Conservation (phyloP, 1,140 invertebrate genomes). For the Ridgeia piscesae region DNA sequence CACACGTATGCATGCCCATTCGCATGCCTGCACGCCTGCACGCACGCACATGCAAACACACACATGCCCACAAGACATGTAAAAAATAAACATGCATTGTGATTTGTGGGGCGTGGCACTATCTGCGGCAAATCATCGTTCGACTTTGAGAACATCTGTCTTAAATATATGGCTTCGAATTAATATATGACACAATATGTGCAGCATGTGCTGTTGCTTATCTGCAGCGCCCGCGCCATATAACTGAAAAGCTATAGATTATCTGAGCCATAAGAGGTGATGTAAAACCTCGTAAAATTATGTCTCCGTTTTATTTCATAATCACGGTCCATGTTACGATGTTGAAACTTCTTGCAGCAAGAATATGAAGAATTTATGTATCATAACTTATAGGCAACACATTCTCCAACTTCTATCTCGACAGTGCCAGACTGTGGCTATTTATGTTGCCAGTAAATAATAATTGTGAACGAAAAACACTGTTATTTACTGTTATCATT, state of each 20-base stretch:
- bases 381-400: background rate
- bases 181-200: background rate
- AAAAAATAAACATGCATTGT: background rate
- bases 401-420: background rate
- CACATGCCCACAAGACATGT: too few species aligned
- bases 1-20: background rate
- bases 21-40: too few species aligned
- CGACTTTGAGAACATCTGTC: background rate
- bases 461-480: background rate
- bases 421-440: background rate
- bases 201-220: background rate
- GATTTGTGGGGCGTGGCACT: background rate
- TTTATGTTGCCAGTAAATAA: background rate
- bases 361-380: background rate
- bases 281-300: background rate
- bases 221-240: background rate
- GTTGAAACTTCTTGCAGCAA: background rate
- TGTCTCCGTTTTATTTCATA: background rate
- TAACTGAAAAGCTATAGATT: background rate
- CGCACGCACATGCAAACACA: too few species aligned
- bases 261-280: background rate
- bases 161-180: background rate
- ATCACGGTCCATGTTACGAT: background rate
- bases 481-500: background rate
- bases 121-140: background rate